Evolutionary conservation across 1,140 invertebrate species (phyloP), one percentile per base, ranked within the genome.

Genomic region (Elymnias hypermnestra): DNA sequence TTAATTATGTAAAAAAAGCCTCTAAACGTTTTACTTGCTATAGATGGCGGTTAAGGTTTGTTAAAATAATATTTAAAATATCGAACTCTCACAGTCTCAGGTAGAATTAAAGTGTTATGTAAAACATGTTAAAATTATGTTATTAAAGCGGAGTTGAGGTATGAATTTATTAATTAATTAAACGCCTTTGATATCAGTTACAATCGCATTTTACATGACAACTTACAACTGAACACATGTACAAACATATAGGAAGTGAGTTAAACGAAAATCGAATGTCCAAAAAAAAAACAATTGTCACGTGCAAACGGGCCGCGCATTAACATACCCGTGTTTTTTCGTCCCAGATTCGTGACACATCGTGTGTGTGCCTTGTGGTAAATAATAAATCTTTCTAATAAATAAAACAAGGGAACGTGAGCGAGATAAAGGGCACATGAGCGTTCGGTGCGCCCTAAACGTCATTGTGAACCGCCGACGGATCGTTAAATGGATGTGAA

Each of bases 351-450:
- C 78, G 78, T 83, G 78, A 83, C 72, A 72, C 79, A 65, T 72
- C 73, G 75, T 79, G 79, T 83, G 79, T 66, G 76, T 69, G 76
- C 79, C 63, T 57, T 63, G 66, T 58, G 70, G 76, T 81, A 81
- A 83, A 83, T 83, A 83, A 83, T 83, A 83, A 81, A 83, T 83
- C 73, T 77, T 77, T 77, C 76, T 81, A 83, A 83, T 83, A 83
- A 81, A 83, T 81, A 81, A 79, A 83, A 83, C 76, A 77, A 72
- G 72, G 72, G 65, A 74, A 81, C 79, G 79, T 83, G 79, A 77
- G 76, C 35, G 52, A 81, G 76, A 83, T 83, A 83, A 83, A 76
- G 69, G 57, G 67, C 43, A 61, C 60, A 71, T 64, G 65, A 57
- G 58, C 63, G 64, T 67, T 73, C 70, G 61, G 70, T 68, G 55